Percentiles rank a stretch among this genome's conserved stretches.
These are phyloP conservation scores for Solenopsis invicta DNA, from an alignment of 1,140 invertebrate genomes.

Conservation along the genomic window DNA sequence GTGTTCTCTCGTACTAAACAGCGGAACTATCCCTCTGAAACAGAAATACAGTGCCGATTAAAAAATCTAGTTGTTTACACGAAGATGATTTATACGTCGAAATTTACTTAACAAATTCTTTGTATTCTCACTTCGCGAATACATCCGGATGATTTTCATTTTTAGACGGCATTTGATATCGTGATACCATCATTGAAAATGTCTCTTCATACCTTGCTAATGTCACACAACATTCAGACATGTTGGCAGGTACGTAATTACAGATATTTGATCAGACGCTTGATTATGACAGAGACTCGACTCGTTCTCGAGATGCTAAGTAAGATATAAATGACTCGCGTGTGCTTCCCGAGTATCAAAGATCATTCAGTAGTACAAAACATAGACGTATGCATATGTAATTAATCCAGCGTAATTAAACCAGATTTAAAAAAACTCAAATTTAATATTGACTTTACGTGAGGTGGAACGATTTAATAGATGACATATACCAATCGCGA, in stretches of 20 bases:
- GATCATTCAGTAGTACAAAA: not conserved
- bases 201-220: not conserved
- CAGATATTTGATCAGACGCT: slow-evolving; percentile 1
- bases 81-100: not conserved
- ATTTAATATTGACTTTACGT: slow-evolving; percentile 1
- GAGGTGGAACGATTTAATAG: slow-evolving; percentile 25
- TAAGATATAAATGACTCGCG: slow-evolving; percentile 31
- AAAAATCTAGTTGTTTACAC: not conserved
- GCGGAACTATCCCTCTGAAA: slow-evolving; percentile 77
- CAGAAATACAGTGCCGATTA: slow-evolving; percentile 70
- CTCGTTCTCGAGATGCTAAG: not conserved
- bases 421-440: not conserved
- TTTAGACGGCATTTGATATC: slow-evolving; percentile 17
- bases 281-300: not conserved
- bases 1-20: slow-evolving; percentile 64
- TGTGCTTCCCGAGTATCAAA: not conserved
- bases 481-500: not conserved
- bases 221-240: not conserved
- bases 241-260: slow-evolving; percentile 1
- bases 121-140: not conserved
- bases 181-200: not conserved
- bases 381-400: not conserved
- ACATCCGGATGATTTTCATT: not conserved
- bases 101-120: not conserved
- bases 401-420: slow-evolving; percentile 3